phyloP scores from a whole-genome alignment of 2,888 invertebrate genomes.

The Dasysyrphus albostriatus region DNA sequence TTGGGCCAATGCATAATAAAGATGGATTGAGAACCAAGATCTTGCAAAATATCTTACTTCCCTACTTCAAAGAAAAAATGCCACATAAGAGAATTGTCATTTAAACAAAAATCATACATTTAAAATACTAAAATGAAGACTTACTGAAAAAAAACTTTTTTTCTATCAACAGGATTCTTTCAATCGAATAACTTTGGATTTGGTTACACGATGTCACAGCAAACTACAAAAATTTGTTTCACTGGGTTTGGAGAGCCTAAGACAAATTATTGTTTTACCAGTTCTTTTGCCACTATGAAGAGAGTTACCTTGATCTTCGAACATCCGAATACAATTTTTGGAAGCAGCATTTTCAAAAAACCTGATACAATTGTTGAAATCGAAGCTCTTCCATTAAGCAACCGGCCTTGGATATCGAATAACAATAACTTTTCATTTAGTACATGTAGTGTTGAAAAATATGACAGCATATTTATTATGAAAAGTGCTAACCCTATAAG shows the following conservation, averaged over 20 bases:
- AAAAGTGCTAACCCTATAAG: slow-evolving; percentile 6
- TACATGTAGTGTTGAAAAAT: not conserved
- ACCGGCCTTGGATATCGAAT: not conserved
- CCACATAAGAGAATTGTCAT: too few species aligned
- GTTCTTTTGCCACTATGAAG: not conserved
- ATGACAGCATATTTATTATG: slow-evolving; percentile 3
- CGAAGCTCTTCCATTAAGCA: not conserved
- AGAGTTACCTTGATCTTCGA: not conserved
- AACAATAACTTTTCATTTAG: slow-evolving; percentile 3
- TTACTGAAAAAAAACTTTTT: not conserved
- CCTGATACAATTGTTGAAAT: slow-evolving; percentile 8
- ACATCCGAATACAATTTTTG: slow-evolving; percentile 1
- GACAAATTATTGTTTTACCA: slow-evolving; percentile 7
- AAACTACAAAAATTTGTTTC: slow-evolving; percentile 78
- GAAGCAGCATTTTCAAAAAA: not conserved
- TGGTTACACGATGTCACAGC: slow-evolving; percentile 81
- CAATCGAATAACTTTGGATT: slow-evolving; percentile 83
- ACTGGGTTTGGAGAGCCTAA: slow-evolving; percentile 1
- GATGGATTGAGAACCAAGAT: too few species aligned
- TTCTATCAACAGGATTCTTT: slow-evolving; percentile 78
- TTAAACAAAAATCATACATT: too few species aligned
- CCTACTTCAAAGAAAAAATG: too few species aligned
- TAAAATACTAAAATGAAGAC: too few species aligned
- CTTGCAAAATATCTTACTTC: too few species aligned
- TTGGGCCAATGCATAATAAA: too few species aligned